Evolutionary conservation across 2,113 vertebrate species (phyloP).

Genomic region (Procavia capensis): DNA sequence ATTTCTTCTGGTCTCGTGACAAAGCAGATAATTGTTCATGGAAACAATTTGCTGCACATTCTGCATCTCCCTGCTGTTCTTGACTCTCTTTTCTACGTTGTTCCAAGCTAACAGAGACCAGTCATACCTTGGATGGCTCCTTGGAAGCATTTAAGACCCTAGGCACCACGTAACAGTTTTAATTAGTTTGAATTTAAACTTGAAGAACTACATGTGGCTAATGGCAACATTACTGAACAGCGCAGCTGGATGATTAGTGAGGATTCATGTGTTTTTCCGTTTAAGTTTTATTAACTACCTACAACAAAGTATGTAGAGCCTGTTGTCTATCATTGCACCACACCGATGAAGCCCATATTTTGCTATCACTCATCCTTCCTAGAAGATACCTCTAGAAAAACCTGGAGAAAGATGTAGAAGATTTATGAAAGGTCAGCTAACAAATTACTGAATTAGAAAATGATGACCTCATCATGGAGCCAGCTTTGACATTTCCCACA

Average conservation of each 20-base stretch:
- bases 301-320: neutral
- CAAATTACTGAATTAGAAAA: neutral
- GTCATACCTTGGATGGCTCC: neutral
- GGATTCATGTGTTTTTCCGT: neutral
- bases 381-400: neutral
- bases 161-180: neutral
- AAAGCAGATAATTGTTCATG: neutral
- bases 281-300: neutral
- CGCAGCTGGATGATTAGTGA: neutral
- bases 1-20: neutral
- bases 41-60: neutral
- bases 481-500: neutral
- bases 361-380: neutral
- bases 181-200: neutral
- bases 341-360: neutral
- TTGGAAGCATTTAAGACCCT: neutral
- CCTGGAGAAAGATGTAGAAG: neutral
- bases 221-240: neutral
- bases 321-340: neutral
- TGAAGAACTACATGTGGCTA: neutral
- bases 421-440: neutral
- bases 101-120: neutral
- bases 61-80: neutral
- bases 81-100: neutral
- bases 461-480: neutral